Evolutionary conservation across 2,797 vertebrate genomes (phyloP).

Genomic region (Acridotheres tristis): DNA sequence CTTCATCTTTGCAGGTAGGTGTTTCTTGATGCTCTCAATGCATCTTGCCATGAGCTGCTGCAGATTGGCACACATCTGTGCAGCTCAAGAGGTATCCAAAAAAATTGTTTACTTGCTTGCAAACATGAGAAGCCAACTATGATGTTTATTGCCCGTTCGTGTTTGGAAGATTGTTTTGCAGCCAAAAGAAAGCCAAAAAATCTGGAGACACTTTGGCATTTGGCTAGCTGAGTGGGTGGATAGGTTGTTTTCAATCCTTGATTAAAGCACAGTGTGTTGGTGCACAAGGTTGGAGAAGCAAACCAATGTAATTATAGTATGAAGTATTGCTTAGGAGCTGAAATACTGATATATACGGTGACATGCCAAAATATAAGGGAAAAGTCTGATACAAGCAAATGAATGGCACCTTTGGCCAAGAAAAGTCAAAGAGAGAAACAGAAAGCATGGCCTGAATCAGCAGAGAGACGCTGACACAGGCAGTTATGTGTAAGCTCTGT

Average conservation of each 20-base stretch:
- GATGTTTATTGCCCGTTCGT: background rate
- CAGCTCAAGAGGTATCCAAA: background rate
- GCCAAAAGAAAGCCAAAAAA: background rate
- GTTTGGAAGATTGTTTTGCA: background rate
- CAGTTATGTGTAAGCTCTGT: background rate
- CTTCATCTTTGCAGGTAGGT: background rate
- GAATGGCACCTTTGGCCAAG: background rate
- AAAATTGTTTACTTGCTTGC: background rate
- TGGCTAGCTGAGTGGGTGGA: background rate
- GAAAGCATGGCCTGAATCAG: background rate
- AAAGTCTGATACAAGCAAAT: background rate
- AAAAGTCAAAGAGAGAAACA: background rate
- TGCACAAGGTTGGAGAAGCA: background rate
- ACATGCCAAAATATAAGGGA: background rate
- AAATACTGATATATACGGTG: background rate
- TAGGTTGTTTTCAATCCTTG: background rate
- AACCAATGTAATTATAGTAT: background rate
- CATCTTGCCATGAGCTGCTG: background rate
- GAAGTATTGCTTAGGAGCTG: background rate
- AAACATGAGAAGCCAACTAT: background rate
- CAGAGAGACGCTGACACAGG: rapidly evolving
- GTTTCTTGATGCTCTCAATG: background rate
- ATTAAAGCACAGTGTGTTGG: background rate
- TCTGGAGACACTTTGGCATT: background rate
- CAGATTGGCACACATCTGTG: background rate